These are phyloP conservation scores for Meta bourneti DNA, from an alignment of 2,888 invertebrate species.

Conservation along the genomic window DNA sequence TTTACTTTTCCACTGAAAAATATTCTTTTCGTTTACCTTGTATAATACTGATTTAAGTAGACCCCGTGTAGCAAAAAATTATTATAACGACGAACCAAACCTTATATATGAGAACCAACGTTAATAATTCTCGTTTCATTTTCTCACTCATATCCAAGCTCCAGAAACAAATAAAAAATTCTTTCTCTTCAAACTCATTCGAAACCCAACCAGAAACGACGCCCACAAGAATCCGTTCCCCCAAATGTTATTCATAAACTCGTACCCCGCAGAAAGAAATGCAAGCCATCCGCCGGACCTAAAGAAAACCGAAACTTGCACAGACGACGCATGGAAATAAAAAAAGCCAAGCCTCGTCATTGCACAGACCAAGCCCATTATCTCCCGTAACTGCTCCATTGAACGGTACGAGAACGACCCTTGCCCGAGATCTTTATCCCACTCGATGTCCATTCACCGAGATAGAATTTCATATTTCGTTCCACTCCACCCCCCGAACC, in stretches of 20 bases:
- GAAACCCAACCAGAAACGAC: background rate
- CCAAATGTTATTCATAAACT: conserved; percentile 37
- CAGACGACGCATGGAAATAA: background rate
- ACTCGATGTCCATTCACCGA: conserved; percentile 59
- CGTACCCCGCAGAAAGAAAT: background rate
- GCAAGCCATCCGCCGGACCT: background rate
- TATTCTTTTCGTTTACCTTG: background rate
- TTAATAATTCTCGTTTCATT: too few species aligned
- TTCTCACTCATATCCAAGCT: too few species aligned
- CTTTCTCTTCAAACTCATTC: background rate
- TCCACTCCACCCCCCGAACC: conserved; percentile 5
- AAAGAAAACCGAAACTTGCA: background rate
- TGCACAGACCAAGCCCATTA: conserved; percentile 37
- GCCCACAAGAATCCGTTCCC: background rate
- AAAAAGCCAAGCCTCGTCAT: background rate
- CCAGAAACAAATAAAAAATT: too few species aligned
- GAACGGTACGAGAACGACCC: conserved; percentile 48
- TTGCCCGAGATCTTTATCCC: conserved; percentile 63
- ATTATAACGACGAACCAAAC: too few species aligned
- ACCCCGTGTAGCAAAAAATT: too few species aligned
- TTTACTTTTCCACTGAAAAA: background rate
- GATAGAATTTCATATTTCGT: conserved; percentile 72
- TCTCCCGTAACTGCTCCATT: conserved; percentile 58
- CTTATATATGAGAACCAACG: too few species aligned
- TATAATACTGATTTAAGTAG: too few species aligned